Evolutionary conservation across 30 jellyfish, hydroid and myxozoan species (phyloP), one percentile per base, ranked within the genome.

Genomic region (Cassiopea andromeda): DNA sequence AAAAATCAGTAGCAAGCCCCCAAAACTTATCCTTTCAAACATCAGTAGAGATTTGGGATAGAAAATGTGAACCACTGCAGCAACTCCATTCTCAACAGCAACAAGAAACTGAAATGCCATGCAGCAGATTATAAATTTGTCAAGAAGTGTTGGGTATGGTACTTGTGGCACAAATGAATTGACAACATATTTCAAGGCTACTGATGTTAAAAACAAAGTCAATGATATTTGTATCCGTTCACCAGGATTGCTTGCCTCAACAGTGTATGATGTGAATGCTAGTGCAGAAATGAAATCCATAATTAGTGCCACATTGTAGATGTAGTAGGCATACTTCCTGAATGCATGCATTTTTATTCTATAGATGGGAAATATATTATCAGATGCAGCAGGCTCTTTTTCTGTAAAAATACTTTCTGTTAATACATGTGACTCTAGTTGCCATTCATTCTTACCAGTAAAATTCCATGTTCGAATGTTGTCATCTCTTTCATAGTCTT

Each of bases 391-490:
- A 16, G 92, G 89, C 80, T 83, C 93, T 50, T 57, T 80, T 43
- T 77, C 68, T 14, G 94, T 87, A 38, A 48, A 87, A 14, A 84
- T 64, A 69, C 94, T 87, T 46, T 93, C 96, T 46, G 95, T 93
- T 47, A 93, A 75, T 1, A 93, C 92, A 60, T 93, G 94, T 44
- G 93, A 89, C 80, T 93, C 97, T 77, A 93, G 78, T 61, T 83
- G 93, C 98, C 98, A 93, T 46, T 93, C 97, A 81, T 94, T 94
- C 68, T 86, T 69, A 59, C 94, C 95, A 48, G 98, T 69, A 80
- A 93, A 93, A 85, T 93, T 93, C 85, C 93, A 84, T 64, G 94
- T 93, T 8, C 93, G 91, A 48, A 93, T 93, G 76, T 87, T 93
- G 91, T 93, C 94, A 27, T 94, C 95, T n/a, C 54, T 89, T 46